Conservation (phyloP, 2,888 invertebrate species). For the Apamea sordens region DNA sequence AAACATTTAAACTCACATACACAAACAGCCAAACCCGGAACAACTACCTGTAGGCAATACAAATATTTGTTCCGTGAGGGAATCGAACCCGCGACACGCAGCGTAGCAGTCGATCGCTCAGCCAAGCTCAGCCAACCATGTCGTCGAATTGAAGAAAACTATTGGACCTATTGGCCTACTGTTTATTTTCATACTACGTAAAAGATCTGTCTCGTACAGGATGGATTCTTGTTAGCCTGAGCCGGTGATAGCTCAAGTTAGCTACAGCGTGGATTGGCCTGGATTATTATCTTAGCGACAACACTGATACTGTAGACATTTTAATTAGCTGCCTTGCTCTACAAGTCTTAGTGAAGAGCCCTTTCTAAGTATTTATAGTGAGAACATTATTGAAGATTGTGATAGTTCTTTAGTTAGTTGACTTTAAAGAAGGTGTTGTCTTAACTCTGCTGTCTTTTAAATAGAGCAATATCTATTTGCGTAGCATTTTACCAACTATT, state of each 20-base stretch:
- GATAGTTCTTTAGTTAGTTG: background rate
- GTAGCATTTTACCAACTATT: too few relatives aligned
- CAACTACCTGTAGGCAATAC: too few relatives aligned
- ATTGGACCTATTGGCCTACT: slow-evolving; percentile 16
- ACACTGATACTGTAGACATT: slow-evolving; percentile 54
- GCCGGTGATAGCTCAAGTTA: slow-evolving; percentile 57
- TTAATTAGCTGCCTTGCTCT: slow-evolving; percentile 47
- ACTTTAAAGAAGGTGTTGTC: background rate
- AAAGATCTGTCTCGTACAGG: slow-evolving; percentile 39
- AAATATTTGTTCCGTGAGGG: too few relatives aligned
- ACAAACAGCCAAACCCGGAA: too few relatives aligned
- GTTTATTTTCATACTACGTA: slow-evolving; percentile 6
- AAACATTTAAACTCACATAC: too few relatives aligned
- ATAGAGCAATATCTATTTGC: background rate
- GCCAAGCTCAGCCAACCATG: too few relatives aligned
- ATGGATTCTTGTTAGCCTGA: slow-evolving; percentile 39
- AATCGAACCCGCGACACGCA: too few relatives aligned
- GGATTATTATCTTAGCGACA: slow-evolving; percentile 65
- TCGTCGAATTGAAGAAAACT: background rate
- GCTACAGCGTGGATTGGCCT: slow-evolving; percentile 49
- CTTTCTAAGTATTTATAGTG: slow-evolving; percentile 8
- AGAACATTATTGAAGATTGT: background rate
- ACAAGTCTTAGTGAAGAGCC: slow-evolving; percentile 12
- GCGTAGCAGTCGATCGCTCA: too few relatives aligned
- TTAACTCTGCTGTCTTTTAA: background rate